Base-by-base conservation (phyloP, 2,888 invertebrate genomes). In the Yponomeuta sedellus region DNA sequence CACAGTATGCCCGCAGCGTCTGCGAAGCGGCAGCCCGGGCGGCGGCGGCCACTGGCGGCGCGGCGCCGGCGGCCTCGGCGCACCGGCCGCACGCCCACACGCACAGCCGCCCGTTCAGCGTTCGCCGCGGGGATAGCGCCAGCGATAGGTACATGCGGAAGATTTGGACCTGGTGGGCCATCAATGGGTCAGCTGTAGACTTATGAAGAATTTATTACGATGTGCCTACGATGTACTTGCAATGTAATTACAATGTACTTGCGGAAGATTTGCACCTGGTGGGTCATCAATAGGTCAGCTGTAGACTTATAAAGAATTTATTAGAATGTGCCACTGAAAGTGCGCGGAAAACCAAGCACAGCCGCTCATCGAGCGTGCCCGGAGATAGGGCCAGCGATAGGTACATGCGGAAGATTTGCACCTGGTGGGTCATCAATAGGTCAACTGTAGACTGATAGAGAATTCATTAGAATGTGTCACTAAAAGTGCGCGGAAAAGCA, bases 1-100 rank as follows among this genome's bases (percentile, higher is more conserved):
- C 93, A 76, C 96, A 96, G 80, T 97, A 97, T 0, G 97, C 96
- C 63, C 97, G 92, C 44, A 98, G 85, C 5, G 97, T 96, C 81
- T 98, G 98, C 66, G 97, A 97, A 10, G 97, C 96, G 0, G 97
- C 97, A 1, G 97, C 98, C 74, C 97, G 92, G 0, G 97, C 97
- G 0, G 97, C 97, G 0, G 97, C 97, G 70, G 96, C 94, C 2
- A 96, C 95, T 64, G 95, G 96, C 69, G 96, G 94, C 64, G 96
- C 95, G 6, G 95, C 96, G 71, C 92, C 93, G 69, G 96, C 96
- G 34, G 96, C 96, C 77, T 97, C 97, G 34, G 94, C 95, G 79
- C 96, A 96, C 67, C 97, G 93, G 56, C 96, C 96, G 67, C 97
- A 93, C 68, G 97, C 94, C 82, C 97, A 95, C 78, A 97, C 97